These are phyloP conservation scores for Astur gentilis DNA, from an alignment of 2,113 vertebrate species.

Conservation along the genomic window DNA sequence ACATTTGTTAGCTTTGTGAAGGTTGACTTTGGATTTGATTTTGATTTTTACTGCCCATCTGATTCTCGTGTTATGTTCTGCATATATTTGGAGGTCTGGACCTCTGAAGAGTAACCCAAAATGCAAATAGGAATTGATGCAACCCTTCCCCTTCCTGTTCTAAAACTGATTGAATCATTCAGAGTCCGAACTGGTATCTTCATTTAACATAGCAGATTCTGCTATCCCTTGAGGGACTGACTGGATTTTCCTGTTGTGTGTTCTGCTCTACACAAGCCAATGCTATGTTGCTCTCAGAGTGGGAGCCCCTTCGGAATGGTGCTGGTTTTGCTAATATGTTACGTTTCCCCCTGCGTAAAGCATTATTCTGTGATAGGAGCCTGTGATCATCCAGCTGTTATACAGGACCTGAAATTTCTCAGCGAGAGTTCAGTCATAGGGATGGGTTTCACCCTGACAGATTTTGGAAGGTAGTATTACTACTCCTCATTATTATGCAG, in stretches of 20 bases:
- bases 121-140: not conserved
- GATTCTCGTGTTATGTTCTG: not conserved
- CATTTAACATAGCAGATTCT: not conserved
- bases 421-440: not conserved
- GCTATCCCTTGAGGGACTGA: not conserved
- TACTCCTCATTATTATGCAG: not conserved
- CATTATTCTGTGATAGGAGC: not conserved
- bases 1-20: not conserved
- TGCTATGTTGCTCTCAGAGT: rapidly evolving
- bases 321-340: not conserved
- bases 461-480: not conserved
- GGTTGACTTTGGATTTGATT: not conserved
- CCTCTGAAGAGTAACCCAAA: not conserved
- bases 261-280: not conserved
- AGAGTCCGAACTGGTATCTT: not conserved
- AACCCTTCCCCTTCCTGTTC: not conserved
- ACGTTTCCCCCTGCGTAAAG: not conserved
- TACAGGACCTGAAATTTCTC: not conserved
- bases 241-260: not conserved
- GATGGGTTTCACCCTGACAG: not conserved
- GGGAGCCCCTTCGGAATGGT: not conserved
- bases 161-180: not conserved
- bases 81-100: not conserved
- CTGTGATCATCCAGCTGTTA: not conserved
- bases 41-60: not conserved